Evolutionary conservation across 1,140 invertebrate species (phyloP), one percentile per base, ranked within the genome.

Genomic region (Formica exsecta): DNA sequence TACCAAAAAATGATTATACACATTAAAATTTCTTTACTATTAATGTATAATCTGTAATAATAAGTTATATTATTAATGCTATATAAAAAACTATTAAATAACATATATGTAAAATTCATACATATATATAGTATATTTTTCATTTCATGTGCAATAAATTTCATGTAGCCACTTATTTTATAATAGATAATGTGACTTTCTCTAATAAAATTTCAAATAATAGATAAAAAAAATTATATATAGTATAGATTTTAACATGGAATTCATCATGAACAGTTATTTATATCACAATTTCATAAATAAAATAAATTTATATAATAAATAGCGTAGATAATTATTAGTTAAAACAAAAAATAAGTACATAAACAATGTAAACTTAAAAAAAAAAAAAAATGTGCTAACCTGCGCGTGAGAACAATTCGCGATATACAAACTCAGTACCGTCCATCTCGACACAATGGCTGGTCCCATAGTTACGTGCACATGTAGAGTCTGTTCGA

Each of bases 401-500:
- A 66, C 54, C 44, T 6, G 19, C 75, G 29, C n/a, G 36, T 62
- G 38, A 38, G 38, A 76, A 13, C 0, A 38, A 74, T 70, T 57
- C 29, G 25, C 29, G 25, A 86, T 51, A 19, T 16, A 51, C 16
- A 19, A 48, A 48, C 44, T 57, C 54, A 77, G 22, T 5, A 77
- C 41, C 76, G 84, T 61, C 32, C 61, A 62, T 66, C 59, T 68
- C 59, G 54, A 13, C 22, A 16, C 89, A 59, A 93, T 93, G 92
- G 91, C 90, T 64, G 85, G 83, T 32, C 4, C 25, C 68, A 73
- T 19, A 8, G 64, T 77, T 85, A 86, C 80, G 86, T 94, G 93
- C 86, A 77, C 64, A 75, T 95, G 94, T 85, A 81, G 75, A 22
- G 81, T 80, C 32, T 95, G 94, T 64, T 73, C 59, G 0, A 85